Base-by-base conservation (phyloP, 53 echinoderm and acorn worm genomes). In the Apostichopus leukothele region DNA sequence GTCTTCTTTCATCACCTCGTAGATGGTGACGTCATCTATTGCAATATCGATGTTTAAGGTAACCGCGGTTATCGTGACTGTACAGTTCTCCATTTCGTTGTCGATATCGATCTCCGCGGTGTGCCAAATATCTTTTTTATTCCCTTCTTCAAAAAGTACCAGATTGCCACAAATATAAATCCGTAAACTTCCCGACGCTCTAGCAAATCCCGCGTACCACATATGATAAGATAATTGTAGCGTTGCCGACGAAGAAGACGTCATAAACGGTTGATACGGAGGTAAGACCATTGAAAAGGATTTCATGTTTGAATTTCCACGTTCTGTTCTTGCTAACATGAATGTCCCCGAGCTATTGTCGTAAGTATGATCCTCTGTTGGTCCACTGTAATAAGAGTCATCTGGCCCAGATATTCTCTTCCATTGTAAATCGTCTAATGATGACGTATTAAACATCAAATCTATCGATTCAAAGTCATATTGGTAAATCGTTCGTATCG, bases 171-270 rank as follows among this genome's bases (percentile, higher is more conserved):
- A 85, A 20, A 50, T 13, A 1, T 22, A 3, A 67, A 85, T 67
- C 18, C 11, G 18, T 26, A 85, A 67, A 20, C 26, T 66, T 5
- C 85, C 85, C 23, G 26, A 1, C 23, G 27, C 71, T 12, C 23
- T 85, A 7, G 60, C 67, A 50, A 85, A 85, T 14, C 85, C 85
- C 26, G 25, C 85, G 67, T 23, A 85, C 85, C 85, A 85, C 85
- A 85, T 85, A 23, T 85, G 85, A 67, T 85, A 85, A 9, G 85
- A 66, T 16, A 85, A 85, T 39, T 85, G 85, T 3, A 85, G 14
- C 3, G 67, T 26, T 4, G 59, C 51, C 4, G 85, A 67, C 10
- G 83, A 83, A 25, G 85, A 85, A 25, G 85, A 85, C 25, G 85
- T 19, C 6, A 85, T 27, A 22, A 4, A 21, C 25, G 23, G 67